Evolutionary conservation across 2,888 invertebrate species (phyloP).

Genomic region (Zaprionus obscuricornis): DNA sequence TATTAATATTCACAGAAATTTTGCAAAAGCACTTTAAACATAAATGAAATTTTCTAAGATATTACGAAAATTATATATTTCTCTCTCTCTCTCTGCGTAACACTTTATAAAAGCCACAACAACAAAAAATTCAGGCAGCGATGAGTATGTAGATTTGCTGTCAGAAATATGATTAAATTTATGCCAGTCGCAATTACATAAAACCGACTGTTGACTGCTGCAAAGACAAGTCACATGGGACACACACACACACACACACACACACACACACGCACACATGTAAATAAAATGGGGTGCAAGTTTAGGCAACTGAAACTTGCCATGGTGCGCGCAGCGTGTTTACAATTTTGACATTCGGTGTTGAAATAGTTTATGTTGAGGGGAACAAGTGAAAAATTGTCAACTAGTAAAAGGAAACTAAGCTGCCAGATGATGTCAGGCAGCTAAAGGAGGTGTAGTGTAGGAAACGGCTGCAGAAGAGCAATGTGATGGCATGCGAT

Average conservation of each 20-base stretch:
- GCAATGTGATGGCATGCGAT: background rate
- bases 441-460: too few species aligned
- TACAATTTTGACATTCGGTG: constrained; percentile 36
- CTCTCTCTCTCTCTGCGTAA: too few species aligned
- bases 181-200: constrained; percentile 58
- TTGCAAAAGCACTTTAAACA: too few species aligned
- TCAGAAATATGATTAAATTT: constrained; percentile 64
- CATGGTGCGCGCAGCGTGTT: constrained; percentile 10
- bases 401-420: constrained; percentile 2
- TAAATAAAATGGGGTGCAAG: constrained; percentile 35
- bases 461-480: background rate
- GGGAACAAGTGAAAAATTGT: constrained; percentile 17
- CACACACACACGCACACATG: too few species aligned
- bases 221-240: constrained; percentile 37
- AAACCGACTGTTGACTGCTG: constrained; percentile 53
- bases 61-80: too few species aligned
- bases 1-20: too few species aligned
- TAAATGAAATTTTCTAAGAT: too few species aligned
- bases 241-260: too few species aligned
- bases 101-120: too few species aligned
- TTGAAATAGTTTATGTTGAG: constrained; percentile 47
- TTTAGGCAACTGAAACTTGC: constrained; percentile 30
- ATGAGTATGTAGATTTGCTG: constrained; percentile 31
- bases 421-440: background rate
- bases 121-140: background rate